Evolutionary conservation across 2,888 invertebrate species (phyloP).

Genomic region (Cremastobaeus sp.): DNA sequence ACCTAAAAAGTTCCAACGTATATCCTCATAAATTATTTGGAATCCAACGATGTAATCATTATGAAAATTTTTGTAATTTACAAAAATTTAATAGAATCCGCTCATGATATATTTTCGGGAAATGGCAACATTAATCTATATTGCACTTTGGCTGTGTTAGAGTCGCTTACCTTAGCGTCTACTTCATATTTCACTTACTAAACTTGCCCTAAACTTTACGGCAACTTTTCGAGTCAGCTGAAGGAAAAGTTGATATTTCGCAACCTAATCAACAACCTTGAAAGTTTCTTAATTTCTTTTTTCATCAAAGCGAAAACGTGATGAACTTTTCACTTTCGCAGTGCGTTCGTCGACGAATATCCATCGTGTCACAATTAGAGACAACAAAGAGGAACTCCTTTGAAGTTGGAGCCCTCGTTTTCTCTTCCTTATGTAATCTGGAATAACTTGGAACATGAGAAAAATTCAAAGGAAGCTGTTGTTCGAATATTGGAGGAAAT

Average conservation of each 20-base stretch:
- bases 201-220: conserved; percentile 28
- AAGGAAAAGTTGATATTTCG: conserved; percentile 48
- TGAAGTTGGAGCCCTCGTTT: neutral
- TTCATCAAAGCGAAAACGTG: conserved; percentile 15
- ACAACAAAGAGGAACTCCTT: neutral
- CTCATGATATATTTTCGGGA: too few species aligned
- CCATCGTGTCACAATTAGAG: conserved; percentile 2
- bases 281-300: conserved; percentile 45
- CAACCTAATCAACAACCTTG: conserved; percentile 50
- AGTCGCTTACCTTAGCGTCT: conserved; percentile 7
- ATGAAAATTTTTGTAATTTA: too few species aligned
- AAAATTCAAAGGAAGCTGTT: too few species aligned
- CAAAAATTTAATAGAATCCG: too few species aligned
- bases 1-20: too few species aligned
- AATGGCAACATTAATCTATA: too few species aligned
- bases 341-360: neutral
- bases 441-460: too few species aligned
- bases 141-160: conserved; percentile 21
- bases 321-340: conserved; percentile 40
- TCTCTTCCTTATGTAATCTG: too few species aligned
- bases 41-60: too few species aligned
- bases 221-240: conserved; percentile 11
- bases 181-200: conserved; percentile 24
- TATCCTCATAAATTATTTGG: too few species aligned
- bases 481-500: too few species aligned